Base-by-base conservation (phyloP, 2,888 invertebrate species). In the Rhyacophila evoluta region DNA sequence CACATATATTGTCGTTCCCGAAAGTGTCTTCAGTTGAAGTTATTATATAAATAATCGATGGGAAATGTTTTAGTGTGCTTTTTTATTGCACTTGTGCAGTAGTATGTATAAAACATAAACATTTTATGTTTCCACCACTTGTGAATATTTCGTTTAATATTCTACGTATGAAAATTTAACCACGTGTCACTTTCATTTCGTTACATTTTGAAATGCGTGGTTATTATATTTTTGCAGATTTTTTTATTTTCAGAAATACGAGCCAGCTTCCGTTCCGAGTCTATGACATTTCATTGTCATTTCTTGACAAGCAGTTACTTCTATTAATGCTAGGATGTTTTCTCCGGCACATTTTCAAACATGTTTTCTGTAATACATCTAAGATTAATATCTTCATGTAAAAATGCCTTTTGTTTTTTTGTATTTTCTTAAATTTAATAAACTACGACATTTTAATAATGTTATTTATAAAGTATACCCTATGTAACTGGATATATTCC, bases 141-240 rank as follows among this genome's bases (percentile, higher is more conserved):
- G 55, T 55, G 55, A 25, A 55, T 19, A 55, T 55, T 12, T 55
- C 55, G 55, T 12, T 55, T 55, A 55, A 55, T 55, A 55, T 55
- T 55, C 55, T 55, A 19, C 55, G 19, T 55, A 55, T 55, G 19
- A 55, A 55, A 55, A 55, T 55, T 55, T 55, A 55, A 55, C 55
- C 55, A 55, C 55, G 19, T 19, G 55, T 55, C 55, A 55, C 55
- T 55, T 55, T 55, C 55, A 55, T 55, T 55, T 55, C 55, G 55
- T 55, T 55, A 55, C 19, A 55, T 55, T 55, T 55, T 8, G 55
- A 55, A 55, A 55, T 55, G 25, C 19, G 55, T 25, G 19, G 25
- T 15, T 25, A 19, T 19, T 19, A 55, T 8, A 38, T 38, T 33
- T 33, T 33, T 33, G 29, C 29, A 33, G 2, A 25, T 41, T 55